These are phyloP conservation scores for Epinotia demarniana DNA, from an alignment of 2,888 invertebrate species.

Conservation along the genomic window DNA sequence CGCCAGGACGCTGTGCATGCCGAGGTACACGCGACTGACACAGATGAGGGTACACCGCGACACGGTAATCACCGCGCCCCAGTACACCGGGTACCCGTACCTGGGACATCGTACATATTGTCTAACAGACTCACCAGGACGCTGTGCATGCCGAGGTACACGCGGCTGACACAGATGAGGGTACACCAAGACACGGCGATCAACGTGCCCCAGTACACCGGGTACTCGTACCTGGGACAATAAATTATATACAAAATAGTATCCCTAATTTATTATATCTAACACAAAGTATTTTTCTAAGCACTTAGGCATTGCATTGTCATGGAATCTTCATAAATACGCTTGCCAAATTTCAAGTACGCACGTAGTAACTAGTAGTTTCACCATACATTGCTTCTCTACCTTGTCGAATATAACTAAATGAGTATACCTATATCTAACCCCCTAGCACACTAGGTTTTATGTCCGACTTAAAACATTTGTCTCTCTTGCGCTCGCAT, in stretches of 20 bases:
- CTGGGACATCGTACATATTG: constrained; percentile 57
- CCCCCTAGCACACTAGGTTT: no score
- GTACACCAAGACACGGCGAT: constrained; percentile 88
- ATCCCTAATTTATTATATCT: no score
- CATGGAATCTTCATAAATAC: no score
- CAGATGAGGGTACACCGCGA: constrained; percentile 92
- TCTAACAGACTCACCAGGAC: constrained; percentile 87
- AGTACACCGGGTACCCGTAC: constrained; percentile 88
- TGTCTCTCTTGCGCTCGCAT: no score
- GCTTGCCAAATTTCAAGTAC: no score
- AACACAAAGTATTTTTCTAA: no score
- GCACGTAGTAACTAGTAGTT: no score
- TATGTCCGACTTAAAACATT: no score
- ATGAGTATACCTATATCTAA: no score
- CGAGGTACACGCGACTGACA: constrained; percentile 93
- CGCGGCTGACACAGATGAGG: constrained; percentile 92
- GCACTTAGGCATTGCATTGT: no score
- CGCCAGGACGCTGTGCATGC: constrained; percentile 96
- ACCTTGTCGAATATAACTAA: no score
- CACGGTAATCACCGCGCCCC: constrained; percentile 85
- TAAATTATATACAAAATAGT: background rate
- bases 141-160: constrained; percentile 97
- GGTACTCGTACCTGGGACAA: constrained; percentile 88
- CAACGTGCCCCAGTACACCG: constrained; percentile 83
- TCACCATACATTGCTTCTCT: no score